A percentile compares a stretch with the other conserved stretches of the same genome.
These are phyloP conservation scores for Clusia tigrina DNA, from an alignment of 2,888 invertebrate species.

Conservation along the genomic window DNA sequence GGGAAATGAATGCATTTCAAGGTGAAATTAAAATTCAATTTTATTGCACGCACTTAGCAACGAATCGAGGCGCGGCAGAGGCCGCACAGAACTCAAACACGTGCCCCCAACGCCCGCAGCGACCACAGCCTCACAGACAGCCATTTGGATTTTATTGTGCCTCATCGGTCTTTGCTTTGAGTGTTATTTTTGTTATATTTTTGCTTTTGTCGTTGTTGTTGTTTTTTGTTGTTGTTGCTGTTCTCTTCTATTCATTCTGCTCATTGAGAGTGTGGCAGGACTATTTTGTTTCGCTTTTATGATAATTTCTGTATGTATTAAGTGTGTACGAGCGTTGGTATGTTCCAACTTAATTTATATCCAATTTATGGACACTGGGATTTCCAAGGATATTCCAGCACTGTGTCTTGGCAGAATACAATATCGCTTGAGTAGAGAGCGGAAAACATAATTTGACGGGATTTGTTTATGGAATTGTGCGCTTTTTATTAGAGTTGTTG, in stretches of 20 bases:
- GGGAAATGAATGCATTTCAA: constrained; percentile 38
- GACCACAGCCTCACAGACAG: too few relatives aligned
- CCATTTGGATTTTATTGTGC: background rate
- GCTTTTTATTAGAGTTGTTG: background rate
- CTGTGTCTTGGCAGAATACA: too few relatives aligned
- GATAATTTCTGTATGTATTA: background rate
- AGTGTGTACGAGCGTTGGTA: background rate
- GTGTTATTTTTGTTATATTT: constrained; percentile 1
- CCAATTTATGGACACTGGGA: constrained; percentile 17
- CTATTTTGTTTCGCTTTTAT: constrained; percentile 10
- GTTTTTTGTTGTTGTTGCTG: background rate
- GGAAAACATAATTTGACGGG: constrained; percentile 19
- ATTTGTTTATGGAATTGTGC: constrained; percentile 16
- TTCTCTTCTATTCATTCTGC: too few relatives aligned
- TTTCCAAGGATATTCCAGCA: constrained; percentile 13
- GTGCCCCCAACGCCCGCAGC: too few relatives aligned
- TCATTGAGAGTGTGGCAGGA: too few relatives aligned
- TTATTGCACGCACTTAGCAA: constrained; percentile 43
- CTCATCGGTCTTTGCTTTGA: background rate
- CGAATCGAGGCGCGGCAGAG: too few relatives aligned
- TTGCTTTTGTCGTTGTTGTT: constrained; percentile 7
- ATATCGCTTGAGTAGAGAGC: too few relatives aligned
- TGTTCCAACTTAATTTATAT: constrained; percentile 17
- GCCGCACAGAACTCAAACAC: too few relatives aligned
- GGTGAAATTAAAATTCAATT: constrained; percentile 57